Conservation (phyloP, 2,888 invertebrate species). For the Coleophora flavipennella region DNA sequence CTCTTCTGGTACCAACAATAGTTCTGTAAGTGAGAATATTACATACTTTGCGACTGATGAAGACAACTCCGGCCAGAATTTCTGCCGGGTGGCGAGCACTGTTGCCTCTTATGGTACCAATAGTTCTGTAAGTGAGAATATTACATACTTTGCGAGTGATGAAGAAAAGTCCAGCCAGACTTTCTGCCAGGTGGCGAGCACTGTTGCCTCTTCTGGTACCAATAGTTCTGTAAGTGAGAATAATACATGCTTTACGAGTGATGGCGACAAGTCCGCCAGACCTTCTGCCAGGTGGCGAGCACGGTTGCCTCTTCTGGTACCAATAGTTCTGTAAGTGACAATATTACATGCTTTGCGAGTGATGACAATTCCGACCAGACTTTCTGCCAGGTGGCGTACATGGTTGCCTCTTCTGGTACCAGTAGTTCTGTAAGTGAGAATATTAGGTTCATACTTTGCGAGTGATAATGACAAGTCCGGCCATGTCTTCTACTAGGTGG, state of each 20-base stretch:
- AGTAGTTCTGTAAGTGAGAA: no score
- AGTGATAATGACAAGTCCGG: conserved; percentile 33
- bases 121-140: no score
- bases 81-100: conserved; percentile 48
- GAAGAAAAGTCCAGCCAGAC: conserved; percentile 33
- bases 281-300: conserved; percentile 47
- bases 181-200: conserved; percentile 50
- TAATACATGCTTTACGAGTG: conserved; percentile 46
- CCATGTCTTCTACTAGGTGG: conserved; percentile 47
- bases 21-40: no score
- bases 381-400: no score
- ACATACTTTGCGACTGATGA: conserved; percentile 38
- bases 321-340: no score
- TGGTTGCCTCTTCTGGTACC: no score
- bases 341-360: no score
- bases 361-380: no score
- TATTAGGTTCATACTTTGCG: no score
- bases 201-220: conserved; percentile 29
- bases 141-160: no score
- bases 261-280: conserved; percentile 31
- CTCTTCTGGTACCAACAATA: no score
- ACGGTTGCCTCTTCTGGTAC: conserved; percentile 29
- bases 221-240: no score
- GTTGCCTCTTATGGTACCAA: conserved; percentile 18
- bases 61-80: conserved; percentile 33